A percentile compares a stretch with the other conserved stretches of the same genome.
Evolutionary conservation across 2,113 vertebrate species (phyloP).

Genomic region (Tinamus guttatus): DNA sequence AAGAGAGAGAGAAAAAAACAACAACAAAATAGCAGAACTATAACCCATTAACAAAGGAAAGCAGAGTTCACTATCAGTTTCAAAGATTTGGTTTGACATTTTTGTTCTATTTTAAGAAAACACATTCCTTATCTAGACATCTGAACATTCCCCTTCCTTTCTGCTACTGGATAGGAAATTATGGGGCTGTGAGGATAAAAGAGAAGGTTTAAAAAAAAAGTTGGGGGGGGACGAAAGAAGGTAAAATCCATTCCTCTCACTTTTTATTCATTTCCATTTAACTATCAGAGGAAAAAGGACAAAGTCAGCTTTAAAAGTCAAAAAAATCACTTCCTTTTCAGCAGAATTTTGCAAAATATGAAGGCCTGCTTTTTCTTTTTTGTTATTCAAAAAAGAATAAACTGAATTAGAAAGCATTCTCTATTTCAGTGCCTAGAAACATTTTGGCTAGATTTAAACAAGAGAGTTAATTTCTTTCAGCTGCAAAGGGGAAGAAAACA

Average conservation of each 20-base stretch:
- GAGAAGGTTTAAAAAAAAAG: not conserved
- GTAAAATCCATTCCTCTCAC: not conserved
- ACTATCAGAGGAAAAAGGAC: not conserved
- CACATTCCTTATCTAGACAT: not conserved
- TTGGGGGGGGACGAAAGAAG: not conserved
- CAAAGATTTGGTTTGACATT: not conserved
- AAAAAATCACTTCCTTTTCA: not conserved
- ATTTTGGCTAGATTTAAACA: not conserved
- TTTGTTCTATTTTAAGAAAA: not conserved
- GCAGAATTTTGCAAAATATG: rapidly evolving
- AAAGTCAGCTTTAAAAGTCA: not conserved
- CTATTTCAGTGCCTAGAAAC: not conserved
- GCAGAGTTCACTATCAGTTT: not conserved
- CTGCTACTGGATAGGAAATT: not conserved
- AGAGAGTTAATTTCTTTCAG: not conserved
- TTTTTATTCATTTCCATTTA: not conserved
- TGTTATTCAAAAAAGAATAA: not conserved
- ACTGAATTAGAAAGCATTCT: not conserved
- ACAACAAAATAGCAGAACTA: not conserved
- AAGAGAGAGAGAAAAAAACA: too few relatives aligned
- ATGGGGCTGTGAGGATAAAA: not conserved
- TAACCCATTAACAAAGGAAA: not conserved
- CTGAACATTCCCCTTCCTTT: not conserved
- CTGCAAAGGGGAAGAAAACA: not conserved
- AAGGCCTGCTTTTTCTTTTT: rapidly evolving